Evolutionary conservation across 1,140 invertebrate genomes (phyloP).

Genomic region (Diprion similis): DNA sequence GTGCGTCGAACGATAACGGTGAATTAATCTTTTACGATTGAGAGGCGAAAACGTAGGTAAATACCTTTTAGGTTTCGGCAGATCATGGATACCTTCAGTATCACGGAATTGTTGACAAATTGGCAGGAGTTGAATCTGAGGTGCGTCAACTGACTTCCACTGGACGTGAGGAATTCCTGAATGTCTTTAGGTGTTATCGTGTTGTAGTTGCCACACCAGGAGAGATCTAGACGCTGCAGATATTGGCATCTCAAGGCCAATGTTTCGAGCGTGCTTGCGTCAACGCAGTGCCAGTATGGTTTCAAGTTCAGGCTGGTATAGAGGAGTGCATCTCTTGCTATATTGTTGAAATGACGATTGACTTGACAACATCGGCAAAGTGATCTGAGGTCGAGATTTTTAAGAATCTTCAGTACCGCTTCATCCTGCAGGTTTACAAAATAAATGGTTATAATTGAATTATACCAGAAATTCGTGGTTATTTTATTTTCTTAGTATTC

Average conservation of each 20-base stretch:
- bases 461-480: neutral
- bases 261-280: constrained; percentile 62
- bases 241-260: constrained; percentile 69
- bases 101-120: constrained; percentile 72
- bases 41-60: constrained; percentile 20
- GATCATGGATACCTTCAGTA: constrained; percentile 67
- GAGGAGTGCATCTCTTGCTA: constrained; percentile 77
- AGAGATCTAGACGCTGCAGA: constrained; percentile 81
- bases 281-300: constrained; percentile 72
- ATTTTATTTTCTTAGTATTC: neutral
- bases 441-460: constrained; percentile 10
- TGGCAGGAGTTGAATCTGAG: constrained; percentile 78
- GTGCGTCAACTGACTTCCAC: constrained; percentile 72
- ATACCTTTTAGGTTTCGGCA: constrained; percentile 77
- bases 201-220: constrained; percentile 85
- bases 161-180: constrained; percentile 69
- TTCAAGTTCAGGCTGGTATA: constrained; percentile 83
- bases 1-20: constrained; percentile 33
- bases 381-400: constrained; percentile 80
- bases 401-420: constrained; percentile 75
- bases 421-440: constrained; percentile 64
- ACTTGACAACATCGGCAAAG: constrained; percentile 78
- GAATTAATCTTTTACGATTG: neutral
- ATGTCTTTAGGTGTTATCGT: constrained; percentile 67
- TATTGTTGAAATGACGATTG: constrained; percentile 75